Evolutionary conservation across 1,140 invertebrate species (phyloP), one percentile per base, ranked within the genome.

Genomic region (Bicyclus anynana): DNA sequence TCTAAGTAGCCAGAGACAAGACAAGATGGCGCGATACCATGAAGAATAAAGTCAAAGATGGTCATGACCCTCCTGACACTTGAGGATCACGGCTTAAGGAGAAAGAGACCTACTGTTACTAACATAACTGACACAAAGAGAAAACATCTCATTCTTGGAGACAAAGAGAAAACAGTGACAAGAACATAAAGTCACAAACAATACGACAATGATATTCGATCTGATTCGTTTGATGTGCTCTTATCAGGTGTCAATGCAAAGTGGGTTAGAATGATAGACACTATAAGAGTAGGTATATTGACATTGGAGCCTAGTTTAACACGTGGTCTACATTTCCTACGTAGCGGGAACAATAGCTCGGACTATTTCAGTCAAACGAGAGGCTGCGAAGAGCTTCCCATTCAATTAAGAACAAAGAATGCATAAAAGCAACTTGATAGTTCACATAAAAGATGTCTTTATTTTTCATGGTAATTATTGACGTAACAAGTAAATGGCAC

Each of bases 181-280:
- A 18, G 29, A 48, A 48, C 20, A 27, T 49, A 26, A 10, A 18
- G 21, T 14, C 29, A 23, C 3, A 21, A 7, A 14, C 10, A n/a
- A 37, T 40, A 6, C 13, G 12, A 40, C 37, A 37, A 29, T 55
- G 18, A n/a, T 12, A 56, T 42, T 42, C 29, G 27, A 52, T 58
- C 23, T 18, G 37, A 49, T 44, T 54, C 53, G 21, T 59, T 54
- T 49, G 51, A 59, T 44, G 17, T 46, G 40, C 37, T 59, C 26
- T 44, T 55, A 54, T 54, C 44, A 29, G 17, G 48, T 40, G 42
- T 14, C 35, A 47, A 21, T 53, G 18, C 51, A 51, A 68, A 62
- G 44, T 69, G 56, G 66, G 66, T 58, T 65, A 65, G 59, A 59
- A 37, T 62, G 62, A 65, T 62, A 53, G 62, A 53, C 49, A 59